A percentile compares a stretch with the other conserved stretches of the same genome.
Evolutionary conservation across 2,113 vertebrate species (phyloP).

Genomic region (Mormyrus iriodes): DNA sequence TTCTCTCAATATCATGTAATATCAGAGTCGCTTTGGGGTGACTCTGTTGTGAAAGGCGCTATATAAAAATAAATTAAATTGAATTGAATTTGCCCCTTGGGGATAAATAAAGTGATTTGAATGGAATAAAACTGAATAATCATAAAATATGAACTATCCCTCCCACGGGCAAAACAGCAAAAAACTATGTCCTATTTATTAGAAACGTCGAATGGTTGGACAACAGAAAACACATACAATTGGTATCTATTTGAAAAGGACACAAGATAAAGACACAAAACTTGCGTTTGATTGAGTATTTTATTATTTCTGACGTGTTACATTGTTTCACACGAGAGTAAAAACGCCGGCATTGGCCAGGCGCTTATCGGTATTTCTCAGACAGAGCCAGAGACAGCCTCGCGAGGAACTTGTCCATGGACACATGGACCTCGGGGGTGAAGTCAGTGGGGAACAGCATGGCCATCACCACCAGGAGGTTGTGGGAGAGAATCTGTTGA

Average conservation of each 20-base stretch:
- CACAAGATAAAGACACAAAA: not conserved
- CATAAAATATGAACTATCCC: too few relatives aligned
- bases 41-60: too few relatives aligned
- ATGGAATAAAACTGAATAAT: too few relatives aligned
- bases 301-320: conserved; percentile 8
- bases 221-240: too few relatives aligned
- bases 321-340: not conserved
- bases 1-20: too few relatives aligned
- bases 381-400: conserved; percentile 47
- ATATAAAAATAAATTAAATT: too few relatives aligned
- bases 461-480: conserved; percentile 54
- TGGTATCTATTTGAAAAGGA: not conserved
- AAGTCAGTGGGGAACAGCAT: conserved; percentile 49
- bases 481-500: conserved; percentile 53
- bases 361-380: conserved; percentile 61
- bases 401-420: conserved; percentile 60
- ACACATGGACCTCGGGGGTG: conserved; percentile 56
- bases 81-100: too few relatives aligned
- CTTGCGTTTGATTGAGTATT: not conserved
- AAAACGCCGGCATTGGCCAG: not conserved
- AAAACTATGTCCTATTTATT: too few relatives aligned
- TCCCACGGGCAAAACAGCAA: too few relatives aligned
- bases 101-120: too few relatives aligned
- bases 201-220: too few relatives aligned
- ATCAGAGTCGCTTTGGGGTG: too few relatives aligned